Percentiles rank a stretch among this genome's conserved stretches.
Evolutionary conservation across 2,888 invertebrate genomes (phyloP).

Genomic region (Microplitis deprimator): DNA sequence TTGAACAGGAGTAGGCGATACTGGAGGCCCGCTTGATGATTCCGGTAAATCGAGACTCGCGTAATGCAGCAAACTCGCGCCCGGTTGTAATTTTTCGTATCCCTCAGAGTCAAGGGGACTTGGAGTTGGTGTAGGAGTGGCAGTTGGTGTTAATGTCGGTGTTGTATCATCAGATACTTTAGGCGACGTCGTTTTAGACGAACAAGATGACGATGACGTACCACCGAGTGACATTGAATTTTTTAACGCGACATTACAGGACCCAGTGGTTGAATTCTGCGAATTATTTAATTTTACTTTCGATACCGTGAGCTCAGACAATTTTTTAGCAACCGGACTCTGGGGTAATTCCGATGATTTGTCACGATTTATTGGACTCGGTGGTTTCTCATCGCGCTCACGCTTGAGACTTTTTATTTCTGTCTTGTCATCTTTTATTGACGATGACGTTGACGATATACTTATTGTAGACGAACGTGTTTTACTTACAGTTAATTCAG

Average conservation of each 20-base stretch:
- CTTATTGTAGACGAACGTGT: constrained; percentile 41
- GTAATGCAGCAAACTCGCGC: constrained; percentile 74
- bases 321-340: constrained; percentile 61
- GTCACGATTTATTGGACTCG: constrained; percentile 47
- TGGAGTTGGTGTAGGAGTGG: constrained; percentile 64
- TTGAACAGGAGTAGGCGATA: constrained; percentile 68
- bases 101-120: constrained; percentile 73
- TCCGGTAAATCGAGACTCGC: constrained; percentile 78
- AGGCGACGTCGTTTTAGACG: constrained; percentile 33
- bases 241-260: constrained; percentile 15
- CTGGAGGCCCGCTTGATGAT: constrained; percentile 63
- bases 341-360: constrained; percentile 47
- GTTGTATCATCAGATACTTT: constrained; percentile 60
- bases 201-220: constrained; percentile 49
- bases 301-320: constrained; percentile 60
- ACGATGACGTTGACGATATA: constrained; percentile 34
- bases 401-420: constrained; percentile 22
- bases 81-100: constrained; percentile 66
- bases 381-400: constrained; percentile 45
- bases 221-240: background rate
- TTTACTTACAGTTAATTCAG: constrained; percentile 47
- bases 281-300: constrained; percentile 62
- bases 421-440: constrained; percentile 20
- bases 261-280: constrained; percentile 58
- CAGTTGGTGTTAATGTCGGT: constrained; percentile 57